Conservation (phyloP, 2,113 vertebrate genomes). For the Dendropsophus ebraccatus region DNA sequence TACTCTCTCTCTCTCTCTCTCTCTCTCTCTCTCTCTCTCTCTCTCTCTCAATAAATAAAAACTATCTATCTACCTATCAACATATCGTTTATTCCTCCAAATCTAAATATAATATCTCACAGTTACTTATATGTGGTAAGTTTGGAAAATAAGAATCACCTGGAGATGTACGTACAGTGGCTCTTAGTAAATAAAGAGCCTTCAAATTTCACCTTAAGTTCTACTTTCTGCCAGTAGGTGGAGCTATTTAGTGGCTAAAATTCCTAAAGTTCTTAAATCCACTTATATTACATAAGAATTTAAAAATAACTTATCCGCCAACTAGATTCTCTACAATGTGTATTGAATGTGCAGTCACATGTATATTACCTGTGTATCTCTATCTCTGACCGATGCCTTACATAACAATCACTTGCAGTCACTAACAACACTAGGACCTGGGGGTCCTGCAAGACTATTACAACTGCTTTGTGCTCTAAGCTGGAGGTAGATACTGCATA, state of each 20-base stretch:
- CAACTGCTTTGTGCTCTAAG: background rate
- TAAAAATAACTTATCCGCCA: background rate
- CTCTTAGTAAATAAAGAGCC: background rate
- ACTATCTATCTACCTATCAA: no score
- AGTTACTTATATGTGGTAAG: no score
- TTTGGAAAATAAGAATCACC: background rate
- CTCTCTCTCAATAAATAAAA: no score
- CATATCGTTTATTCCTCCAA: no score
- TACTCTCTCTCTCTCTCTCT: background rate
- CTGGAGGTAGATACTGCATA: background rate
- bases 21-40: no score
- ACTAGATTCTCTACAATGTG: background rate
- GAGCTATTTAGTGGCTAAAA: conserved; percentile 64
- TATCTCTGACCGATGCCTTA: background rate
- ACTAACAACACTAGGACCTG: background rate
- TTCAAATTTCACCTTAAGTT: background rate
- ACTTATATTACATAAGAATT: background rate
- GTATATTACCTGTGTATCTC: background rate
- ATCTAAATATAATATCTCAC: no score
- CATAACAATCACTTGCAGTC: background rate
- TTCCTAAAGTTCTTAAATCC: background rate
- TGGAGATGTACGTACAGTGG: background rate
- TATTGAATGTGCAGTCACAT: background rate
- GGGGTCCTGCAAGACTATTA: conserved; percentile 28
- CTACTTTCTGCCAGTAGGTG: conserved; percentile 67